phyloP scores from a whole-genome alignment of 2,888 invertebrate genomes.

The Drosophila heteroneura region DNA sequence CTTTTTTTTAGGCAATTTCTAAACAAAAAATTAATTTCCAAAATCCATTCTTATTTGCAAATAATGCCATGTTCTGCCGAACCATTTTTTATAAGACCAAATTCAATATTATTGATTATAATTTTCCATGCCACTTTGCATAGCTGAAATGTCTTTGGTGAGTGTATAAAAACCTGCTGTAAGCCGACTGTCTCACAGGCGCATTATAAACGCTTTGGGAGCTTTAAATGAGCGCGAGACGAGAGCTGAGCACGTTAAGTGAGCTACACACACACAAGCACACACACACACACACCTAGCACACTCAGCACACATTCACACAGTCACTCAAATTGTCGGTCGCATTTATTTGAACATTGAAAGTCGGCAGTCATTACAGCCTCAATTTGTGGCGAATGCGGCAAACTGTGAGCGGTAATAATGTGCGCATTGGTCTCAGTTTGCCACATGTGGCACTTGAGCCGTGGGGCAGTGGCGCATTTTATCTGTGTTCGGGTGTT shows the following conservation, averaged over 20 bases:
- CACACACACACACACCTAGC: constrained; percentile 16
- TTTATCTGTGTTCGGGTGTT: constrained; percentile 14
- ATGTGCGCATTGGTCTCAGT: constrained; percentile 66
- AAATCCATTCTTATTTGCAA: no score
- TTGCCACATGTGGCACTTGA: constrained; percentile 72
- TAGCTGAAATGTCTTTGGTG: neutral
- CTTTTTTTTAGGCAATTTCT: neutral
- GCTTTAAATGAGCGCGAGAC: constrained; percentile 71
- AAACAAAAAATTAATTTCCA: neutral
- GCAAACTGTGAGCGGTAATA: constrained; percentile 60
- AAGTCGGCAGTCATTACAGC: constrained; percentile 77
- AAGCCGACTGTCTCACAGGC: constrained; percentile 57
- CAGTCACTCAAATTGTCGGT: constrained; percentile 50
- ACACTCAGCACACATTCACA: constrained; percentile 4
- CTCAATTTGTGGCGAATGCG: constrained; percentile 71
- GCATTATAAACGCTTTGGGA: constrained; percentile 73
- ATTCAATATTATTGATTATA: neutral
- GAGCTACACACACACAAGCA: constrained; percentile 49
- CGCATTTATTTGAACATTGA: constrained; percentile 78
- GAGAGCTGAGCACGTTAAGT: constrained; percentile 70
- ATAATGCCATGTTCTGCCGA: neutral
- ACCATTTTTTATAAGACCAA: neutral
- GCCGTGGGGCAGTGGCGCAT: constrained; percentile 17
- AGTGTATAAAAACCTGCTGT: constrained; percentile 66
- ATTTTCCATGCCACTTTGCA: neutral